Base-by-base conservation (phyloP, 2,113 vertebrate species). In the Sardina pilchardus region DNA sequence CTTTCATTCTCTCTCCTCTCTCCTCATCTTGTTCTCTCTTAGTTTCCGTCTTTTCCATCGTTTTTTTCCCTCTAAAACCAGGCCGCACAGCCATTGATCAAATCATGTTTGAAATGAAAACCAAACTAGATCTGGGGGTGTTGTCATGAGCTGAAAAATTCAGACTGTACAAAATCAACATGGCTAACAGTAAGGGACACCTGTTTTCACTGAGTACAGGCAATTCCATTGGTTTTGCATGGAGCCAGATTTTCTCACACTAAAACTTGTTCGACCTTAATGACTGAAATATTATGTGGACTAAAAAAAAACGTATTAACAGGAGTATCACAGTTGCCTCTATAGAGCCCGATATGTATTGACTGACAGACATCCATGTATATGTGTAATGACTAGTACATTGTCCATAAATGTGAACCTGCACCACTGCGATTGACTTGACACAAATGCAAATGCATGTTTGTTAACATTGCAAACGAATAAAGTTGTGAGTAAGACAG, bases 271-370 rank as follows among this genome's bases (percentile, higher is more conserved):
- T 16, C 36, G 71, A 36, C 34, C 71, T 36, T 36, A 17, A 78
- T 36, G 71, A 34, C 71, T 17, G 63, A 34, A 30, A 26, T 30
- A 78, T 39, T 78, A 30, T 14, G 30, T 78, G 71, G 71, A 78
- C 17, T 78, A 5, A 36, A 78, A 78, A 67, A 67, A 14, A 78
- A 78, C 4, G 10, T 75, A 75, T 78, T 78, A 78, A 10, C 71
- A 17, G 21, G 59, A 63, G 14, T 19, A 30, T 78, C 30, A 34
- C 34, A 78, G 71, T 78, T 36, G 71, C 63, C 30, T 71, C 26
- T 71, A 71, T 26, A n/a, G 63, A 71, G 63, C 34, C 71, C 17
- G 71, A 78, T 78, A 78, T 78, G 71, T 34, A 78, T 78, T 78
- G 30, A 78, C 4, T 78, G 71, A 34, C 30, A 16, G 71, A 78